Conservation (phyloP, 2,797 vertebrate species). For the Emydoidea blandingii region DNA sequence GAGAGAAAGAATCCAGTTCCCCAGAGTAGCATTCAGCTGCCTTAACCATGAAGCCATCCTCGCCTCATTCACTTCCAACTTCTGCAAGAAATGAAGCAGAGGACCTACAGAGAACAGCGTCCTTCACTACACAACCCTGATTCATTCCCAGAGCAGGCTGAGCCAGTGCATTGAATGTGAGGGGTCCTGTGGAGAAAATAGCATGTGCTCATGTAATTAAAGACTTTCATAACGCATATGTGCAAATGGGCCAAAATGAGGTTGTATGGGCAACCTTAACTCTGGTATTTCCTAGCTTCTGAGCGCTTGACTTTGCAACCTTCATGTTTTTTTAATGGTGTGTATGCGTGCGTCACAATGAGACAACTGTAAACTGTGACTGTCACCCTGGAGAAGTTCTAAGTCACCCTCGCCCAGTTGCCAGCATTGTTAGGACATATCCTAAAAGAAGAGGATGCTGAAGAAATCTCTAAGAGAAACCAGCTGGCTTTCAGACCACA, state of each 20-base stretch:
- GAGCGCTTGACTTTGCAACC: not conserved
- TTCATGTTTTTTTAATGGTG: not conserved
- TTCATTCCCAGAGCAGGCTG: not conserved
- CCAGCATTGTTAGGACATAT: conserved; percentile 57
- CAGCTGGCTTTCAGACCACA: conserved; percentile 63
- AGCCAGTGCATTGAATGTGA: not conserved
- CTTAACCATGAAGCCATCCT: not conserved
- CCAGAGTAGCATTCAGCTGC: not conserved
- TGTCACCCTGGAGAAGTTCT: conserved; percentile 57
- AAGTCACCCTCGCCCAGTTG: conserved; percentile 66
- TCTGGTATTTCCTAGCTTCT: not conserved
- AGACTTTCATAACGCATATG: not conserved
- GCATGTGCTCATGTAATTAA: not conserved
- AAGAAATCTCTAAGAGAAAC: conserved; percentile 29
- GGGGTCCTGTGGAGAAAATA: not conserved
- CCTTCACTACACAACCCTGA: not conserved
- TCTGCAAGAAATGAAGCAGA: not conserved
- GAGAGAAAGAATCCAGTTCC: conserved; percentile 34
- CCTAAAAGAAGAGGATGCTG: conserved; percentile 51
- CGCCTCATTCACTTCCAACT: not conserved
- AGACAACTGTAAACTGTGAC: conserved; percentile 70
- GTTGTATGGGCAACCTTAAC: not conserved
- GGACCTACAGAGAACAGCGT: not conserved
- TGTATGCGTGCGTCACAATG: conserved; percentile 39
- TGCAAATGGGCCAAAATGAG: not conserved